Base-by-base conservation (phyloP, 2,888 invertebrate genomes). In the Trissolcus brochymenae region DNA sequence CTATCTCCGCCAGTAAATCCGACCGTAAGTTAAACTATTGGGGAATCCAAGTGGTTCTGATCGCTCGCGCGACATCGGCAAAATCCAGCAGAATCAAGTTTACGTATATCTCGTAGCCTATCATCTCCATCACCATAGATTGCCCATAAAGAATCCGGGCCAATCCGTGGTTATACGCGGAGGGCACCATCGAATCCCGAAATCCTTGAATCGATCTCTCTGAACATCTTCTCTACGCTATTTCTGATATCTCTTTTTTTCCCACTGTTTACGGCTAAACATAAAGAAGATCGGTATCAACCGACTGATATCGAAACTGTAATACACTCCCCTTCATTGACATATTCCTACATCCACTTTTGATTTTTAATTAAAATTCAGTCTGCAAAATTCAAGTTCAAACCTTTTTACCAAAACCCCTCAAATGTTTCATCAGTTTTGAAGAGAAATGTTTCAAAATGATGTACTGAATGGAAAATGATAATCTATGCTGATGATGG, bases 121-220 rank as follows among this genome's bases (percentile, higher is more conserved):
- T 89, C 88, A 89, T 88, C 86, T 88, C 87, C 87, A 89, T 89
- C 89, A 89, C 88, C 88, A 88, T 89, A 87, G 88, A 89, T 89
- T 89, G 88, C 85, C 89, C 87, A 89, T 89, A 89, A 89, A 89
- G 88, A 86, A 88, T 85, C 85, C 85, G 81, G 35, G 83, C 83
- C 86, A 87, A 88, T 87, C 87, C 87, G 87, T 87, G 88, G 88
- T 88, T 89, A 87, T 88, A 88, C 86, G 85, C 84, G 83, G 79
- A 72, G 71, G 73, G 71, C 79, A 72, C 77, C 76, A 76, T 83
- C 82, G 80, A 80, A 76, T 79, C 79, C 81, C 79, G 72, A 80
- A 82, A 85, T 84, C 84, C 82, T 81, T 56, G 82, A 82, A 82
- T 85, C 84, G 83, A 82, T 79, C 82, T 79, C 62, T 76, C 82